Conservation (phyloP, 2,797 vertebrate genomes). For the Neosilurus mollespiculum region DNA sequence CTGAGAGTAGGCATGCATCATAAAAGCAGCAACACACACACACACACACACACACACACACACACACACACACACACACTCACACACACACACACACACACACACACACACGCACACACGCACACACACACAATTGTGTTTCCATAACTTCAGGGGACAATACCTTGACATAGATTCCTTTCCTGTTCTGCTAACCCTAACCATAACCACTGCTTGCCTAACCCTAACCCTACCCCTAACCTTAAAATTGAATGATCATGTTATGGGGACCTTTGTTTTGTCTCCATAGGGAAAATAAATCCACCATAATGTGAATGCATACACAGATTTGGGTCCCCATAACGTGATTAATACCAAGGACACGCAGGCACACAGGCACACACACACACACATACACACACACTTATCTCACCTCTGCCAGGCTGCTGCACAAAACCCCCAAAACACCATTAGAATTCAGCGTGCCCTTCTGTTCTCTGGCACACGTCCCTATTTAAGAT, state of each 20-base stretch:
- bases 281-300: too few relatives aligned
- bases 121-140: too few relatives aligned
- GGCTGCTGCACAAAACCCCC: slow-evolving; percentile 31
- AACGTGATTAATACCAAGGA: too few relatives aligned
- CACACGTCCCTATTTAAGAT: slow-evolving; percentile 51
- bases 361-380: slow-evolving; percentile 11
- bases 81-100: slow-evolving; percentile 16
- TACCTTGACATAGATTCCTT: too few relatives aligned
- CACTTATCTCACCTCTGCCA: slow-evolving; percentile 46
- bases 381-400: slow-evolving; percentile 28
- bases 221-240: too few relatives aligned
- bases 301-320: too few relatives aligned
- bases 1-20: slow-evolving; percentile 10
- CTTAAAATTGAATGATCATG: too few relatives aligned
- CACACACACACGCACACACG: slow-evolving; percentile 24
- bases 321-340: too few relatives aligned
- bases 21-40: background rate
- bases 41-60: background rate
- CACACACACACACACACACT: slow-evolving; percentile 19
- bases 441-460: slow-evolving; percentile 53
- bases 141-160: too few relatives aligned
- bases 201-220: too few relatives aligned
- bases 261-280: too few relatives aligned
- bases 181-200: too few relatives aligned
- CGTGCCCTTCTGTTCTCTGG: slow-evolving; percentile 45